Evolutionary conservation across 1,140 invertebrate genomes (phyloP).

Genomic region (Catajapyx aquilonaris): DNA sequence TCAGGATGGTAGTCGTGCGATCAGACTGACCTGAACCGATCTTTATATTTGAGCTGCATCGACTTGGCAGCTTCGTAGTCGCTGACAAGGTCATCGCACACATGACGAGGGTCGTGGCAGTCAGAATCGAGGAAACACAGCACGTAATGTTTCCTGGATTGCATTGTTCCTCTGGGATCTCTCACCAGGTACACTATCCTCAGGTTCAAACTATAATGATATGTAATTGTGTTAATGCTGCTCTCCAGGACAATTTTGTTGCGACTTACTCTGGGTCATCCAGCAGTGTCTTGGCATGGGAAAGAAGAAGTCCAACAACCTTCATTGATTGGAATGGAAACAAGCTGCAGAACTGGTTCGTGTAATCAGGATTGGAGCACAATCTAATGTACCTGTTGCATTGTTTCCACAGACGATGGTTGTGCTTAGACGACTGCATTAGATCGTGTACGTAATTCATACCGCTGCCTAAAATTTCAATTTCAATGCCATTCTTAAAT

Average conservation of each 20-base stretch:
- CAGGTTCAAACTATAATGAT: too few relatives aligned
- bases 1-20: too few relatives aligned
- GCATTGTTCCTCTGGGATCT: conserved; percentile 20
- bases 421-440: conserved; percentile 13
- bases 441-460: conserved; percentile 13
- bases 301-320: conserved; percentile 16
- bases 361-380: conserved; percentile 13
- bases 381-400: conserved; percentile 11
- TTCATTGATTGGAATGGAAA: conserved; percentile 18
- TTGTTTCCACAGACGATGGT: conserved; percentile 13
- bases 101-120: conserved; percentile 14
- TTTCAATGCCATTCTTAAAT: not conserved
- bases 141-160: conserved; percentile 14
- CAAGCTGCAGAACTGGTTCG: conserved; percentile 13
- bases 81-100: conserved; percentile 16
- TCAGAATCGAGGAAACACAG: conserved; percentile 17
- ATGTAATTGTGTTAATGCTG: too few relatives aligned
- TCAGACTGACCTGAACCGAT: not conserved
- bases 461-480: conserved; percentile 11
- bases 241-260: too few relatives aligned
- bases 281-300: conserved; percentile 13
- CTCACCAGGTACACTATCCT: conserved; percentile 17
- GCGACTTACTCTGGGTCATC: conserved; percentile 10
- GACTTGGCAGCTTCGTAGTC: conserved; percentile 13
- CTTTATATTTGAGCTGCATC: not conserved